These are phyloP conservation scores for Nesidiocoris tenuis DNA, from an alignment of 2,888 invertebrate species.

Conservation along the genomic window DNA sequence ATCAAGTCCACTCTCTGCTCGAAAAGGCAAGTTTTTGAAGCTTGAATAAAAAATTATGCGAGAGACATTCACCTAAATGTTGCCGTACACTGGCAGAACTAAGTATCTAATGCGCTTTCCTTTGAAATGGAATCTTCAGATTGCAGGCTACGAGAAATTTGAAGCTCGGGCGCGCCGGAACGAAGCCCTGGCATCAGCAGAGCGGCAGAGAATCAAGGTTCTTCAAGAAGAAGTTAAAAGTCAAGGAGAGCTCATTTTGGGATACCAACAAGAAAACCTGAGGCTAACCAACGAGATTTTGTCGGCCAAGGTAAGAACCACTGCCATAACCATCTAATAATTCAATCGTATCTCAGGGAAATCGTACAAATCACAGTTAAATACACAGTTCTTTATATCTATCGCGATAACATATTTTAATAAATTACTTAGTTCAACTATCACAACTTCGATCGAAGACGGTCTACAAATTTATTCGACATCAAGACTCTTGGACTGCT, in stretches of 20 bases:
- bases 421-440: not conserved
- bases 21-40: constrained; percentile 19
- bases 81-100: too few relatives aligned
- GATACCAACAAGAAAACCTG: constrained; percentile 55
- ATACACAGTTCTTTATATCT: too few relatives aligned
- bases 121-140: constrained; percentile 9
- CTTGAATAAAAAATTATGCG: too few relatives aligned
- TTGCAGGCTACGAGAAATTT: constrained; percentile 25
- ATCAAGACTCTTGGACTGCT: constrained; percentile 37
- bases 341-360: too few relatives aligned
- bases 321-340: too few relatives aligned
- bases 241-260: constrained; percentile 52
- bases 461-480: not conserved
- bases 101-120: too few relatives aligned
- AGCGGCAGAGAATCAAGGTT: constrained; percentile 49
- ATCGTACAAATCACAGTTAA: too few relatives aligned
- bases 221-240: constrained; percentile 52
- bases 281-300: constrained; percentile 54
- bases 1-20: not conserved
- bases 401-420: too few relatives aligned
- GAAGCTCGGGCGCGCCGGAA: constrained; percentile 27
- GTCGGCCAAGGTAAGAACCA: constrained; percentile 54
- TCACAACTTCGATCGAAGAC: not conserved
- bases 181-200: constrained; percentile 36
- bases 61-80: too few relatives aligned